Conservation (phyloP, 2,888 invertebrate genomes). For the Pyrocoelia pectoralis region DNA sequence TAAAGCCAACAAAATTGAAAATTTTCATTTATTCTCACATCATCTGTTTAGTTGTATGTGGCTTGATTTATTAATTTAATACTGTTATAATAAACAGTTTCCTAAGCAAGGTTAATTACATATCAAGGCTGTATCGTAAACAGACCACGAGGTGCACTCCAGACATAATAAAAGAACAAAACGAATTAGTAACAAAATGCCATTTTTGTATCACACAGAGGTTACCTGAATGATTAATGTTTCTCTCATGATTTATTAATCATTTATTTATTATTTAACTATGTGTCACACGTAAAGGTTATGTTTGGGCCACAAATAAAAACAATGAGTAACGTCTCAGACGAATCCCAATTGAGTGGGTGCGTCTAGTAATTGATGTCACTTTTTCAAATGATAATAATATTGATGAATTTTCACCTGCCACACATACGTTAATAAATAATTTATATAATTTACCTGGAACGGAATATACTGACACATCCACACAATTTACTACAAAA, state of each 20-base stretch:
- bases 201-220: constrained; percentile 1
- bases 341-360: not conserved
- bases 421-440: no score
- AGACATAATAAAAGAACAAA: constrained; percentile 19
- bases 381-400: not conserved
- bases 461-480: no score
- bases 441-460: no score
- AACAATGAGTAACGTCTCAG: not conserved
- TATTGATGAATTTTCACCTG: no score
- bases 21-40: constrained; percentile 7
- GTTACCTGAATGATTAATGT: not conserved
- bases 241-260: not conserved
- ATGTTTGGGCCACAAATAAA: not conserved
- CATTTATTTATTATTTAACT: not conserved
- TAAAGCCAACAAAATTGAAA: constrained; percentile 10
- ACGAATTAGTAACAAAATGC: constrained; percentile 4
- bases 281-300: not conserved
- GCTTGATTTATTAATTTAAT: no score
- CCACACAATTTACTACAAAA: no score
- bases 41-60: not conserved
- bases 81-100: not conserved
- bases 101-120: constrained; percentile 17
- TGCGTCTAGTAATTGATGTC: not conserved
- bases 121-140: constrained; percentile 24
- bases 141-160: constrained; percentile 11